Percentiles rank a stretch among this genome's conserved stretches.
phyloP scores from a whole-genome alignment of 2,113 vertebrate species.

The Eptesicus fuscus region DNA sequence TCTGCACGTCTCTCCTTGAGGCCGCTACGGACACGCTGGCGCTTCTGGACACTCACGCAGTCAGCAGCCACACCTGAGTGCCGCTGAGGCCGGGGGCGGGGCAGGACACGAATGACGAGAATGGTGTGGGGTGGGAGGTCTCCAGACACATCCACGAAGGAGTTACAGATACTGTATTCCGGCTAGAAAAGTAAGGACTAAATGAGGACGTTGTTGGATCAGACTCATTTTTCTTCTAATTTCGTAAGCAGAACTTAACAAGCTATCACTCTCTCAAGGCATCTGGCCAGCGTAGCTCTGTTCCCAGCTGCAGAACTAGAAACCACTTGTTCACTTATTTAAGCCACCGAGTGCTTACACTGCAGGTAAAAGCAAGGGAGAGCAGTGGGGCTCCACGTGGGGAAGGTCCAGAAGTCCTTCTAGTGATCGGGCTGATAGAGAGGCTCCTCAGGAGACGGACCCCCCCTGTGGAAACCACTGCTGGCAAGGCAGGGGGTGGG shows the following conservation, averaged over 20 bases:
- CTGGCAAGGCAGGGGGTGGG: background rate
- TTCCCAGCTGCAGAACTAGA: background rate
- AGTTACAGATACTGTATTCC: background rate
- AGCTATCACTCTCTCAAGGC: no score
- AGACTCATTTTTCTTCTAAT: background rate
- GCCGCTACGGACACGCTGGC: background rate
- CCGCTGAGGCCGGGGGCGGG: background rate
- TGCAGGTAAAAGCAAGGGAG: no score
- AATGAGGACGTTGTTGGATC: background rate
- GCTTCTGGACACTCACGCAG: background rate
- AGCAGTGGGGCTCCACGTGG: no score
- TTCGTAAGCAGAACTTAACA: background rate
- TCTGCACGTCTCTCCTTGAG: background rate
- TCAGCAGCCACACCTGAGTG: background rate
- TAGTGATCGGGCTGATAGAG: background rate
- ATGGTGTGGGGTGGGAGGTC: no score
- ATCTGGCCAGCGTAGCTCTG: no score
- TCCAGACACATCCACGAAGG: background rate
- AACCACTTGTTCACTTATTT: background rate
- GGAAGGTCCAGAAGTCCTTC: background rate
- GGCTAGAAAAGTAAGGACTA: background rate
- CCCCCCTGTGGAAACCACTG: no score
- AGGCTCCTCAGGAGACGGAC: background rate
- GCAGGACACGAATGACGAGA: background rate
- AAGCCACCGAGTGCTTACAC: background rate